Base-by-base conservation (phyloP, 2,888 invertebrate species). In the Prosapia bicincta region DNA sequence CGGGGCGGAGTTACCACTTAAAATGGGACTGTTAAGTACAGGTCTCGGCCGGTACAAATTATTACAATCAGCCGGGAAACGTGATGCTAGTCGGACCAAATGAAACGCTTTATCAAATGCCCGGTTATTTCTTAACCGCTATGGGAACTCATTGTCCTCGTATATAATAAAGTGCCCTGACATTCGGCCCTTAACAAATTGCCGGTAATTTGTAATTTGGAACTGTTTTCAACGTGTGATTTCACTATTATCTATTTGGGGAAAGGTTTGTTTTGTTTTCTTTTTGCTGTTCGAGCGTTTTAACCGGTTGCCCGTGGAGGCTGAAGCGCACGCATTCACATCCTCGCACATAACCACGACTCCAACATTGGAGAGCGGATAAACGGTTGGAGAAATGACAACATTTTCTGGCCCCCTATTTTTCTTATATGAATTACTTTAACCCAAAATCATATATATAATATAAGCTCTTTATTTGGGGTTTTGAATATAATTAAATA, bases 11-110 rank as follows among this genome's bases (percentile, higher is more conserved):
- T 30, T 30, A 30, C 74, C 74, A 69, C 74, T 74, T 74, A 74
- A 69, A 74, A 74, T 74, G 74, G 74, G 74, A 74, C 74, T 74
- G 74, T 15, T 74, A 74, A 74, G 74, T 74, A 74, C 65, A 74
- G 74, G 26, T 28, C 69, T 54, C 65, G 69, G 32, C 69, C 7
- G 43, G 23, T 65, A 54, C n/a, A 74, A 74, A 74, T 74, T 74
- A 74, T 74, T 74, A 74, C 69, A 74, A 74, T 74, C 74, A 74
- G 69, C 26, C 43, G 54, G 65, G 65, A 74, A 74, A 74, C 74
- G 74, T 74, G 74, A 74, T 74, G 74, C 69, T 65, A 69, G 69
- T 69, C 74, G 69, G 54, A 69, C 69, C 69, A 74, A 74, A 74
- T 74, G 74, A 65, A 74, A 69, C 74, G 74, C 65, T 74, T 74